Evolutionary conservation across 2,113 vertebrate species (phyloP), one percentile per base, ranked within the genome.

Genomic region (Kryptolebias marmoratus): DNA sequence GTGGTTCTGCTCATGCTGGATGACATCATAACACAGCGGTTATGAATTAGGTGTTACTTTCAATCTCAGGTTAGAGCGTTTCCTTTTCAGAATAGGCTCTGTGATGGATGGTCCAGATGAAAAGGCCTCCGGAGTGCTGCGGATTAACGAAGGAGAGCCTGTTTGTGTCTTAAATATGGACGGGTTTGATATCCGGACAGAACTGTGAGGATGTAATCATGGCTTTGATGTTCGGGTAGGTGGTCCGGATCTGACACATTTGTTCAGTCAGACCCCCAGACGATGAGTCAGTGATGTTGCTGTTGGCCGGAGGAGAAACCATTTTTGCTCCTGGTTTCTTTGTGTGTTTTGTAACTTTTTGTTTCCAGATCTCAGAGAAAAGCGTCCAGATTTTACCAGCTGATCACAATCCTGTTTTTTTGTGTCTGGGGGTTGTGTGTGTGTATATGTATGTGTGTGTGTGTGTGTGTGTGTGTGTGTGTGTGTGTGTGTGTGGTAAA

Each of bases 301-400:
- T n/a, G 49, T 1, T 4, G 16, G 10, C 49, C 1, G 18, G 16
- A n/a, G 18, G 18, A 9, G 44, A 11, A 13, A 11, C 10, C 44
- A 13, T 45, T 3, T 45, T 45, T 45, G 44, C 12, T 10, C 44
- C 39, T 42, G 39, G 39, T 56, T 2, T 27, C 1, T 11, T 31
- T 73, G 57, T 60, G 45, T 53, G 45, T 66, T 22, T 63, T 39
- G 18, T 27, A 12, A 53, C 54, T 71, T 32, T 28, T 39, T 71
- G 80, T 75, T 83, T 86, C 75, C 81, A 89, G 71, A 78, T 59
- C 58, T 73, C 39, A 68, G 47, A 39, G 57, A 74, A 71, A 13
- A 71, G 63, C 22, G 77, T 84, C 72, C 77, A 86, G 83, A 74
- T 83, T 87, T 48, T 66, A 36, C 32, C 64, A 71, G 30, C 4